Base-by-base conservation (phyloP, 2,113 vertebrate species). In the Ammodytes marinus region DNA sequence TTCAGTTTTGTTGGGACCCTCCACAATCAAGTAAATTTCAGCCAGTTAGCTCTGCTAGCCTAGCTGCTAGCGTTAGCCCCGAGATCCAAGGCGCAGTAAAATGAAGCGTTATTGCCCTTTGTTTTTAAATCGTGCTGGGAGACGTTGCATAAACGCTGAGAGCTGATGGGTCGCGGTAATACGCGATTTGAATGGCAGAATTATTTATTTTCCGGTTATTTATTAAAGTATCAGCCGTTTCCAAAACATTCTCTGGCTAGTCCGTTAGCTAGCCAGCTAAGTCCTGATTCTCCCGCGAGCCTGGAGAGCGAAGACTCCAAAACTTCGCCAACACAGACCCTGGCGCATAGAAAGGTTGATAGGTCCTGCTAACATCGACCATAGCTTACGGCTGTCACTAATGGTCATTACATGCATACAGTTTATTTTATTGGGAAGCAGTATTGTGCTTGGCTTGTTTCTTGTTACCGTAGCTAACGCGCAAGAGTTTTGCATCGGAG, bases 91-190 rank as follows among this genome's bases (percentile, higher is more conserved):
- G 91, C 93, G 92, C 94, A 94, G 92, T 90, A 91, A 96, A 91
- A 91, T 90, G 90, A 87, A 88, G 93, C 93, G 77, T 86, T 91
- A 92, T 94, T 92, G 94, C 94, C 85, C 94, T 95, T 95, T 96
- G 95, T 95, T 93, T 94, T 95, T 94, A 90, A 88, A 74, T 69
- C 86, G 77, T 88, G 80, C 90, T 82, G 80, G 82, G 86, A 81
- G 83, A 86, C 86, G 79, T 43, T 81, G 70, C 67, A 68, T 55
- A 78, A 81, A 80, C 78, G 65, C 81, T 5, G 49, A 47, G 64
- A 54, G 77, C 68, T 77, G 72, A 71, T 53, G 59, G 59, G 12
- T 4, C 15, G 58, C 61, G 40, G n/a, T 0, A 39, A 64, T 55
- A 53, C 59, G 77, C 35, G 27, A 17, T 78, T 80, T 59, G 42